phyloP scores from a whole-genome alignment of 2,797 vertebrate species.

The Pseudomugil tenellus region DNA sequence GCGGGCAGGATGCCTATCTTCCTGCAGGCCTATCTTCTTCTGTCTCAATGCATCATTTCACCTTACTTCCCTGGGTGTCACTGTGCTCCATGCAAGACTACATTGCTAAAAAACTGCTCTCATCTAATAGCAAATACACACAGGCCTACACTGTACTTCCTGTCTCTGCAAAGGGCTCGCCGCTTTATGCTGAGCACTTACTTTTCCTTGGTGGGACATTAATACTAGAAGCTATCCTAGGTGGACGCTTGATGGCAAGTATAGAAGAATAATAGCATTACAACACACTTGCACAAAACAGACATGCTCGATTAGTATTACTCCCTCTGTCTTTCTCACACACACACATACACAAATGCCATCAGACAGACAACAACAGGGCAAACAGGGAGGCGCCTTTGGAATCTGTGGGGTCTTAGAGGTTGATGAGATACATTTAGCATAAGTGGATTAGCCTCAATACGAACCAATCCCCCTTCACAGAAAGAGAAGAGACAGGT shows the following conservation, averaged over 20 bases:
- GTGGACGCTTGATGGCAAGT: slow-evolving; percentile 63
- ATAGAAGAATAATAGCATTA: slow-evolving; percentile 72
- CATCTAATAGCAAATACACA: slow-evolving; percentile 44
- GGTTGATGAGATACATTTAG: slow-evolving; percentile 82
- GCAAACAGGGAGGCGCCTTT: slow-evolving; percentile 68
- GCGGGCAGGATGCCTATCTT: slow-evolving; percentile 60
- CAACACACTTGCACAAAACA: slow-evolving; percentile 59
- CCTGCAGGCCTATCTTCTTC: slow-evolving; percentile 20
- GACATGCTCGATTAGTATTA: slow-evolving; percentile 64
- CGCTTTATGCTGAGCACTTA: slow-evolving; percentile 71
- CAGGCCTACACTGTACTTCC: slow-evolving; percentile 57
- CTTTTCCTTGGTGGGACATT: slow-evolving; percentile 66
- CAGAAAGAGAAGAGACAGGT: slow-evolving; percentile 57
- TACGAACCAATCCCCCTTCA: slow-evolving; percentile 79
- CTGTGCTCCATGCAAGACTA: slow-evolving; percentile 51
- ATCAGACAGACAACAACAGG: slow-evolving; percentile 64
- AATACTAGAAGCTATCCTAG: slow-evolving; percentile 63
- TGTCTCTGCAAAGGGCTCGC: slow-evolving; percentile 60
- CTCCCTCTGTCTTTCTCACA: slow-evolving; percentile 24
- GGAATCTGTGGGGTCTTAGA: slow-evolving; percentile 78
- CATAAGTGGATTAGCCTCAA: slow-evolving; percentile 86
- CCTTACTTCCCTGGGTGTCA: slow-evolving; percentile 42
- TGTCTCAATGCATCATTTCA: slow-evolving; percentile 39
- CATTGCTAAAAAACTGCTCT: slow-evolving; percentile 42
- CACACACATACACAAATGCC: slow-evolving; percentile 46